Conservation (phyloP, 2,888 invertebrate species). For the Ctenicera cuprea region DNA sequence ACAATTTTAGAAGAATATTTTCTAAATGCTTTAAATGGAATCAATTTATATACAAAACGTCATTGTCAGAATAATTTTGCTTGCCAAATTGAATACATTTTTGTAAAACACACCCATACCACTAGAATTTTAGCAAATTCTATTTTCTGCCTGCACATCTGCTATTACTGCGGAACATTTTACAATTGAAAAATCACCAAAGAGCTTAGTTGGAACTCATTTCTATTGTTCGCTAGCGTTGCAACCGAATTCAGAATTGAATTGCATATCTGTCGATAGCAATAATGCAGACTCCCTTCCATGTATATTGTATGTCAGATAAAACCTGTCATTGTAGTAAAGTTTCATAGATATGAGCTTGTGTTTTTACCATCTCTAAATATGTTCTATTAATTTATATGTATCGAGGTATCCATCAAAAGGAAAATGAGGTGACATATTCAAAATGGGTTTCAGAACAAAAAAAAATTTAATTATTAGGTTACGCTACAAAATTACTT, state of each 20-base stretch:
- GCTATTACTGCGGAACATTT: not conserved
- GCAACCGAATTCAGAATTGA: constrained; percentile 28
- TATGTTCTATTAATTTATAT: too few relatives aligned
- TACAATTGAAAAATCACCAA: not conserved
- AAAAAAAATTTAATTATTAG: too few relatives aligned
- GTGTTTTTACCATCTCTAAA: not conserved
- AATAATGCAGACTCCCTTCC: not conserved
- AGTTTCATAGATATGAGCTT: not conserved
- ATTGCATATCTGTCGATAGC: constrained; percentile 39
- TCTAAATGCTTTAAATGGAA: too few relatives aligned
- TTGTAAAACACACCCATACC: not conserved
- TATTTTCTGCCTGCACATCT: not conserved
- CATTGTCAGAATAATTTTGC: too few relatives aligned
- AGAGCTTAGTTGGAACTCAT: constrained; percentile 17
- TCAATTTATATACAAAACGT: too few relatives aligned
- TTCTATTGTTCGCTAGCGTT: constrained; percentile 21
- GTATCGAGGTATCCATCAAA: not conserved
- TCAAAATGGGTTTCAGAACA: too few relatives aligned
- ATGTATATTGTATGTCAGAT: constrained; percentile 15
- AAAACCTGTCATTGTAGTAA: not conserved
- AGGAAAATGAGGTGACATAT: too few relatives aligned
- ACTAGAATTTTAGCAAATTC: too few relatives aligned
- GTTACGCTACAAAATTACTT: not conserved
- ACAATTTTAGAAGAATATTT: too few relatives aligned
- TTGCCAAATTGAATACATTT: not conserved